These are phyloP conservation scores for Allophyes oxyacanthae DNA, from an alignment of 2,888 invertebrate species.

Conservation along the genomic window DNA sequence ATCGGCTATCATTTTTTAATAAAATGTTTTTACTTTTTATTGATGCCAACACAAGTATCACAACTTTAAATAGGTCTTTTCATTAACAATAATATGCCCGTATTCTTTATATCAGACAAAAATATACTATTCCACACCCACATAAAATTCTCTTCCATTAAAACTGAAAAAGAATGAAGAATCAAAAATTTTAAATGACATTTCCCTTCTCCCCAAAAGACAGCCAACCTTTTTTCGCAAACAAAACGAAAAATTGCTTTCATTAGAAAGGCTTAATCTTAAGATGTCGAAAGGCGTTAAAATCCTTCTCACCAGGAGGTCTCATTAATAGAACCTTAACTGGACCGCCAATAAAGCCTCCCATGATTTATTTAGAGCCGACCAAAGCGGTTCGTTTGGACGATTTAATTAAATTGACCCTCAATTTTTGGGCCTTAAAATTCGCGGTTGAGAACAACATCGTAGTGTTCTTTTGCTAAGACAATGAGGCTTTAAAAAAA, in stretches of 20 bases:
- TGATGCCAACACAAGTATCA: no score
- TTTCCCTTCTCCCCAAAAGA: background rate
- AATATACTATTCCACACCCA: no score
- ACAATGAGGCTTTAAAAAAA: no score
- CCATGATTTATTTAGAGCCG: conserved; percentile 56
- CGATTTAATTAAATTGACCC: conserved; percentile 58
- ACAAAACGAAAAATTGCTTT: conserved; percentile 34
- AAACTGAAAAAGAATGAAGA: no score
- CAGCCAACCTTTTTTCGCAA: conserved; percentile 9
- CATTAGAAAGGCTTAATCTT: conserved; percentile 29
- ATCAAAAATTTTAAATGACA: background rate
- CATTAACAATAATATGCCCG: no score
- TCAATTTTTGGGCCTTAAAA: conserved; percentile 44
- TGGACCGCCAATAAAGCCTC: conserved; percentile 49
- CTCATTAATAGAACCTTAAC: conserved; percentile 55
- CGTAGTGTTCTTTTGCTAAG: no score
- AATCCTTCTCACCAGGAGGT: conserved; percentile 33
- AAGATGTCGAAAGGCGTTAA: conserved; percentile 42
- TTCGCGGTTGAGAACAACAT: conserved; percentile 1
- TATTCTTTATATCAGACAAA: no score
- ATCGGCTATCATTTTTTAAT: no score
- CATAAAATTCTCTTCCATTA: no score
- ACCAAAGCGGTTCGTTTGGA: conserved; percentile 51
- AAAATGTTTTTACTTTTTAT: no score
- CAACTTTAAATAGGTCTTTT: no score